Conservation (phyloP, 2,113 vertebrate genomes). For the Charadrius vociferus region DNA sequence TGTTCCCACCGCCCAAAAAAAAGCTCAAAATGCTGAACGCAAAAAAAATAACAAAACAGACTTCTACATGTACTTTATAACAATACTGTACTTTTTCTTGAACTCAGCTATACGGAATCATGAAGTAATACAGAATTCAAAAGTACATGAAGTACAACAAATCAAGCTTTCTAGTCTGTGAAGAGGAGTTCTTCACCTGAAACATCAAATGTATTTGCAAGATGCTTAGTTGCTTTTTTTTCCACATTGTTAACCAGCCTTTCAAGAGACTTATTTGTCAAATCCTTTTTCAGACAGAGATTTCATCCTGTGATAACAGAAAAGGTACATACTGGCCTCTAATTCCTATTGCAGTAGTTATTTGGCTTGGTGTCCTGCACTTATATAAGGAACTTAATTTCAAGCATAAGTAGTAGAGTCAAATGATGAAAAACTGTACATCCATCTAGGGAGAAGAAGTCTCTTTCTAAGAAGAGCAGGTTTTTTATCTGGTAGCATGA, state of each 20-base stretch:
- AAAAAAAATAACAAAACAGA: not conserved
- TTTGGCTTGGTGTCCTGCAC: not conserved
- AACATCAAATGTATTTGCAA: not conserved
- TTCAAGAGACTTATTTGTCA: not conserved
- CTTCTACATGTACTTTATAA: not conserved
- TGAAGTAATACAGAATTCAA: not conserved
- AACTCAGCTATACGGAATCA: not conserved
- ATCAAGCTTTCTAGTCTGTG: not conserved
- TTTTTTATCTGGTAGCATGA: not conserved
- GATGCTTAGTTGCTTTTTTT: not conserved
- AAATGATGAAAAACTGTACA: not conserved
- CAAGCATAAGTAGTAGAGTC: not conserved
- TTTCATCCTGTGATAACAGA: not conserved
- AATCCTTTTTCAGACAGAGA: not conserved
- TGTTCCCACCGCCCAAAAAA: not conserved
- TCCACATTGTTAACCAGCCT: not conserved
- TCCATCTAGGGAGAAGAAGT: not conserved
- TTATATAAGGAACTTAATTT: not conserved
- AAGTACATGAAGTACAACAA: not conserved
- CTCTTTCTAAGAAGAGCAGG: not conserved
- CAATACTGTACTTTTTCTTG: not conserved
- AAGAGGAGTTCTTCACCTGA: not conserved
- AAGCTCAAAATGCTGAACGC: not conserved
- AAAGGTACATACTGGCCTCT: not conserved
- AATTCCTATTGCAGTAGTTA: not conserved